Percentiles rank a stretch among this genome's conserved stretches.
These are phyloP conservation scores for Nebria ingens DNA, from an alignment of 1,140 invertebrate species.

Conservation along the genomic window DNA sequence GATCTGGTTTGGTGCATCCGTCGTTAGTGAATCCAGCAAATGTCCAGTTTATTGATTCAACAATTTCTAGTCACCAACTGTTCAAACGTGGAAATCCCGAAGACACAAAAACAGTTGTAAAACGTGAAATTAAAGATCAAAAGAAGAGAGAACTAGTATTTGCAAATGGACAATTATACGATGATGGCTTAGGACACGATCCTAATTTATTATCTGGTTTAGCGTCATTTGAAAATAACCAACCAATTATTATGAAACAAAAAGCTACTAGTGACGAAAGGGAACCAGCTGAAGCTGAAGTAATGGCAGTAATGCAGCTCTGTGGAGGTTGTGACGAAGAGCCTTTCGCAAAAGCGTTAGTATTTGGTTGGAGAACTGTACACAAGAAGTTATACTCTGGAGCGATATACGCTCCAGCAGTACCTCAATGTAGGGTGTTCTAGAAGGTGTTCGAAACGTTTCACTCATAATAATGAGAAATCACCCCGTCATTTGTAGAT, in stretches of 20 bases:
- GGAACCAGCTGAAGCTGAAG: slow-evolving; percentile 74
- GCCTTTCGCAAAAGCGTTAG: slow-evolving; percentile 63
- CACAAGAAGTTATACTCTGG: slow-evolving; percentile 63
- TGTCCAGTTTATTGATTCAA: slow-evolving; percentile 46
- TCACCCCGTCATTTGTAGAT: neutral
- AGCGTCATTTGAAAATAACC: slow-evolving; percentile 52
- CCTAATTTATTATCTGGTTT: slow-evolving; percentile 47
- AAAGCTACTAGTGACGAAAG: slow-evolving; percentile 48
- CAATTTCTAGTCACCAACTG: slow-evolving; percentile 35
- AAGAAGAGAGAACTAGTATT: slow-evolving; percentile 53
- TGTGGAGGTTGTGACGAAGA: slow-evolving; percentile 62
- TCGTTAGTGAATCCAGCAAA: slow-evolving; percentile 38
- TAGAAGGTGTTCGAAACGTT: slow-evolving; percentile 32
- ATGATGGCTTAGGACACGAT: slow-evolving; percentile 44
- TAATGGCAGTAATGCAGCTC: slow-evolving; percentile 61
- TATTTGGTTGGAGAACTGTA: slow-evolving; percentile 62
- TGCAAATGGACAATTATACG: slow-evolving; percentile 52
- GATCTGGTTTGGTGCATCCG: slow-evolving; percentile 17
- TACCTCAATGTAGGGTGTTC: slow-evolving; percentile 57
- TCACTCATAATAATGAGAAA: neutral
- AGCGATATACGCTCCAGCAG: slow-evolving; percentile 53
- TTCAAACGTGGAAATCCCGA: slow-evolving; percentile 41
- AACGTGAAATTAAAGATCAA: slow-evolving; percentile 27
- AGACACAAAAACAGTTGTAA: slow-evolving; percentile 14
- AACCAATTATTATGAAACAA: slow-evolving; percentile 41